Base-by-base conservation (phyloP, 2,888 invertebrate genomes). In the Syritta pipiens region DNA sequence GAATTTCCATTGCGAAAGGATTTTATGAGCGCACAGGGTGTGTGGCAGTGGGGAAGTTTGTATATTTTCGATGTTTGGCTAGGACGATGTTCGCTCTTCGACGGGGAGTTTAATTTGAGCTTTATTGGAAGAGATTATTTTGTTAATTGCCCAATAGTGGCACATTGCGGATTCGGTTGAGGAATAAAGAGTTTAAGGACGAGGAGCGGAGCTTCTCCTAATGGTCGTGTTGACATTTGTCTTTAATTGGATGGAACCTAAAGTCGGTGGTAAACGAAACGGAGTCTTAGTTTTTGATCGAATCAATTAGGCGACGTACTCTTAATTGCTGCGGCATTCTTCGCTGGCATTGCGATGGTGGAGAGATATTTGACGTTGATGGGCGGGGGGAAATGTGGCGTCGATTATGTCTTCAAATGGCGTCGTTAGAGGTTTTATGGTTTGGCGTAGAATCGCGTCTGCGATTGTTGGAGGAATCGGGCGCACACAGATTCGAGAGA, bases 71-170 rank as follows among this genome's bases (percentile, higher is more conserved):
- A 24, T 68, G 22, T 32, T 37, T 20, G 3, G 6, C 9, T 17
- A 4, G 17, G 51, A 46, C 5, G 14, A 20, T 19, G 24, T 30
- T 62, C 20, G 24, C n/a, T 10, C 46, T 46, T n/a, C 37, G 22
- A 26, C 20, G 48, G 4, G 46, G 65, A 59, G 59, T 77, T 71
- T 48, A 65, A 77, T 72, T 62, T 60, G 32, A 26, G 19, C 35
- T 49, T 55, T 40, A 74, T 65, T 49, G 74, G 44, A 67, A 49
- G 19, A 55, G 57, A 68, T 79, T 67, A 68, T 74, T 68, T 57
- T 68, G 49, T 60, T 65, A 65, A 63, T 59, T 44, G 49, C 12
- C 32, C 65, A 26, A 35, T 40, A 10, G 65, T 46, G 48, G 14
- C 30, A 40, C n/a, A 20, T 28, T 32, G 69, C 10, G 62, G 30